Base-by-base conservation (phyloP, 2,113 vertebrate genomes). In the Phycodurus eques region DNA sequence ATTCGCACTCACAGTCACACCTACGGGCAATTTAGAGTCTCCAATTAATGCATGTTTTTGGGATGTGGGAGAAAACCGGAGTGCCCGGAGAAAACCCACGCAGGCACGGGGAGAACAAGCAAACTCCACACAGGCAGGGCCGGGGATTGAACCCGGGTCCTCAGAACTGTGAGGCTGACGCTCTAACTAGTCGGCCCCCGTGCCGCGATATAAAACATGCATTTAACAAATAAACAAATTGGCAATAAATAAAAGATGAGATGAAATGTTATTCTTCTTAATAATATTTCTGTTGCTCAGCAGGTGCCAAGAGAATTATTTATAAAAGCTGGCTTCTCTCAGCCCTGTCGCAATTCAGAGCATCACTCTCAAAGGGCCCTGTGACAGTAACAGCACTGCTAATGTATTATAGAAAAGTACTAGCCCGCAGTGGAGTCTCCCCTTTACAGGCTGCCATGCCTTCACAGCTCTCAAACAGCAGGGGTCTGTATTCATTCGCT, bases 401-500 rank as follows among this genome's bases (percentile, higher is more conserved):
- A 73, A 87, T 87, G 75, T 79, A 84, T 87, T 66, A 82, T 84
- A 76, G 72, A 88, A 81, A 76, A 78, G 77, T 65, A 67, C 54
- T 71, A 73, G 67, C 79, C 63, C 73, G 83, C 65, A 8, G 84
- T 72, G 69, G 76, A 8, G 12, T 81, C 69, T 70, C 60, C 56
- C 64, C 71, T 31, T 46, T 75, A 71, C 69, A 86, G 68, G 64
- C 62, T 60, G 72, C 67, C 56, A 53, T 74, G 72, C 68, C 62
- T 62, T 70, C 64, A 43, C 42, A 49, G 62, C 73, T 79, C 66
- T 76, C 20, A 68, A 77, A 83, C 67, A 79, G 73, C 73, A 75
- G 69, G 61, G 57, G 70, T 42, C 39, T 11, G 11, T 62, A n/a
- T 46, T 53, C 44, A 68, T 69, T 22, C 72, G 77, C 44, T 54